Conservation (phyloP, 2,797 vertebrate species). For the Typhlichthys eigenmanni region DNA sequence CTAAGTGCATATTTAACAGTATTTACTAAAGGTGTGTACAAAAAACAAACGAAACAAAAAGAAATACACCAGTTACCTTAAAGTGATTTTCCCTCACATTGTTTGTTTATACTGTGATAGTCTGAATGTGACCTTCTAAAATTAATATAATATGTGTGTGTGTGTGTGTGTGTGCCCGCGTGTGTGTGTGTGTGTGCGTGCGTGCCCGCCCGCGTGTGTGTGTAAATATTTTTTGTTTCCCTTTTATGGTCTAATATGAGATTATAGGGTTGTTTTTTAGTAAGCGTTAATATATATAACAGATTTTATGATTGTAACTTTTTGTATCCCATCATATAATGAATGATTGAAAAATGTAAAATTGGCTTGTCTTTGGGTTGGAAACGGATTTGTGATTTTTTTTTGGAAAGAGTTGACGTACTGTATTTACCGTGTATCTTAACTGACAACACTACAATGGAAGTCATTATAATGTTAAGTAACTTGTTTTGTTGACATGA, state of each 20-base stretch:
- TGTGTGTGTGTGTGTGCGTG: too few species aligned
- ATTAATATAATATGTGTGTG: conserved; percentile 12
- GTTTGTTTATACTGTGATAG: conserved; percentile 26
- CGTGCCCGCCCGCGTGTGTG: neutral
- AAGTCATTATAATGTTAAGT: conserved; percentile 42
- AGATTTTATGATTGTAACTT: conserved; percentile 34
- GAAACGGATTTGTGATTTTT: conserved; percentile 45
- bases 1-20: conserved; percentile 63
- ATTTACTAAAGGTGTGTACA: conserved; percentile 47
- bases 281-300: conserved; percentile 12
- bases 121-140: conserved; percentile 44
- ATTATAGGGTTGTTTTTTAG: conserved; percentile 1
- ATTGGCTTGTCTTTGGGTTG: conserved; percentile 37
- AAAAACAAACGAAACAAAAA: conserved; percentile 35
- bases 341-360: neutral
- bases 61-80: conserved; percentile 64
- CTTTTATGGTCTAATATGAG: conserved; percentile 11
- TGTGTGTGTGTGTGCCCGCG: conserved; percentile 9
- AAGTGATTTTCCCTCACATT: conserved; percentile 45
- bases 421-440: conserved; percentile 40
- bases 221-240: conserved; percentile 51
- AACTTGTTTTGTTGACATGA: conserved; percentile 13
- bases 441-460: conserved; percentile 56
- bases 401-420: conserved; percentile 37
- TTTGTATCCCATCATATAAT: conserved; percentile 36